Base-by-base conservation (phyloP, 2,888 invertebrate genomes). In the Epiblema foenella region DNA sequence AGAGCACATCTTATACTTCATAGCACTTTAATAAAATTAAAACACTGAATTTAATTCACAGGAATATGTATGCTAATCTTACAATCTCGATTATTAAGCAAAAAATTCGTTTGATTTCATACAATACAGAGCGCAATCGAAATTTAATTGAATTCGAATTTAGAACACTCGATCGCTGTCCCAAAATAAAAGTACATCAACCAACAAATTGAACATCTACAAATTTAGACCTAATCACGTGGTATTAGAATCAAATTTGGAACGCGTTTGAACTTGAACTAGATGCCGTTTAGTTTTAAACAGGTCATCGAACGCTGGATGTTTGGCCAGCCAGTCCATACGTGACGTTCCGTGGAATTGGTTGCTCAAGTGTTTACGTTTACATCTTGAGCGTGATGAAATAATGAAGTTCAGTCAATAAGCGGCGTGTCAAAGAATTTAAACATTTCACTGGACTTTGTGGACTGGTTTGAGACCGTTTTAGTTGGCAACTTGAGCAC, bases 71-170 rank as follows among this genome's bases (percentile, higher is more conserved):
- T 5, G 42, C 5, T 15, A 46, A n/a, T 46, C 46, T 20, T 58
- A 8, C 12, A 12, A n/a, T 46, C 11, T 59, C 24, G n/a, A 24
- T 60, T n/a, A 39, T 29, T 60, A 4, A 17, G 7, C 17, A 29
- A 29, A 42, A 24, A n/a, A 12, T n/a, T 29, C 29, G 24, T 49
- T 37, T 29, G 52, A 70, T 49, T 52, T 63, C 51, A 52, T 20
- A 39, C 52, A 81, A 80, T 74, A 76, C 78, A 46, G 79, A 78
- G 78, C 78, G 77, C 84, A 81, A 88, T 88, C 88, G 86, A 91
- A 89, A 89, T 89, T 90, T 90, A 88, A 92, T 91, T 88, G n/a
- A 64, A 64, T 39, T 64, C 20, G 85, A 87, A 89, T 86, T 83
- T 85, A 78, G 85, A 85, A 81, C 85, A 80, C 78, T 77, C 76